Evolutionary conservation across 2,113 vertebrate genomes (phyloP).

Genomic region (Eulemur macaco): DNA sequence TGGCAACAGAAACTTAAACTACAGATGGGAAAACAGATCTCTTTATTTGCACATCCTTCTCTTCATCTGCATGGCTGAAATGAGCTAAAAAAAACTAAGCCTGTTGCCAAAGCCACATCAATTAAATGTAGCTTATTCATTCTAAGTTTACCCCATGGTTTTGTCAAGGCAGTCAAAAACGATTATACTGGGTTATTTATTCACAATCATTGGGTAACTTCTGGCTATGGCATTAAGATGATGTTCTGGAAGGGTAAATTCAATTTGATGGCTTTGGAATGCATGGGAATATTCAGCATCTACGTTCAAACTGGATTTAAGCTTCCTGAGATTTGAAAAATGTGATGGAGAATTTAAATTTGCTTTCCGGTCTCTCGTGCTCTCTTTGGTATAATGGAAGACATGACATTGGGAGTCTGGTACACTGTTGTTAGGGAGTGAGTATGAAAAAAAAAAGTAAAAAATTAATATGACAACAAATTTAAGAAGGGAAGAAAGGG

Average conservation of each 20-base stretch:
- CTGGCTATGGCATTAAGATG: conserved; percentile 8
- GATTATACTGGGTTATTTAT: conserved; percentile 58
- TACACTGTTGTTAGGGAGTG: neutral
- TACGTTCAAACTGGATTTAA: conserved; percentile 51
- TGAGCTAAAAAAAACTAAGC: conserved; percentile 67
- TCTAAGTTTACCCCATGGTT: conserved; percentile 67
- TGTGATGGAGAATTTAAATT: neutral
- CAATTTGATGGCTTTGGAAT: conserved; percentile 14
- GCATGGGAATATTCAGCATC: neutral
- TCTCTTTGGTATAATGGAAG: neutral
- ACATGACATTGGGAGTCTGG: neutral
- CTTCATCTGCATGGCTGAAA: conserved; percentile 83
- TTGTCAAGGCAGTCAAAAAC: conserved; percentile 75
- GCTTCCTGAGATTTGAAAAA: conserved; percentile 10
- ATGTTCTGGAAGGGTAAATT: conserved; percentile 40
- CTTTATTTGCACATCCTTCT: conserved; percentile 87
- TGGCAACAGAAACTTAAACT: conserved; percentile 84
- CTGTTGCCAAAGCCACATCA: conserved; percentile 79
- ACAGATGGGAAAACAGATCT: conserved; percentile 87
- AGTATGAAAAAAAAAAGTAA: neutral
- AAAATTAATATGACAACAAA: neutral
- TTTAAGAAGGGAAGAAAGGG: neutral
- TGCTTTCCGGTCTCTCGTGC: neutral
- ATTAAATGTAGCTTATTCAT: conserved; percentile 77
- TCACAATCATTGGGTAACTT: conserved; percentile 36